Base-by-base conservation (phyloP, 2,797 vertebrate species). In the Denticeps clupeoides region DNA sequence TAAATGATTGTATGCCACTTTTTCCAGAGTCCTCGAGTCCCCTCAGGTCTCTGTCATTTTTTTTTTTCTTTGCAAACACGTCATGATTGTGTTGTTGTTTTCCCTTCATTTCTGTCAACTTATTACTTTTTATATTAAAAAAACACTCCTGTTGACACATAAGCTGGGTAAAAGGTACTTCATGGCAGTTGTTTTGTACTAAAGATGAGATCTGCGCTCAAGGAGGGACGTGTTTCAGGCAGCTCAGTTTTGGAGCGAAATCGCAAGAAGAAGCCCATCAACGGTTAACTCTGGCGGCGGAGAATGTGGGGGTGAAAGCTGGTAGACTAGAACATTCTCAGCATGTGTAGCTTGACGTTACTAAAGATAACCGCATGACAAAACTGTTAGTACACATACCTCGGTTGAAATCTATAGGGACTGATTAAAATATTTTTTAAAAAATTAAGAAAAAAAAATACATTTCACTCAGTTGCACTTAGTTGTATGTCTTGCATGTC, bases 281-380 rank as follows among this genome's bases (percentile, higher is more conserved):
- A n/a, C n/a, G n/a, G n/a, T n/a, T n/a, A n/a, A n/a, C n/a, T n/a
- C n/a, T n/a, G n/a, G n/a, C n/a, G n/a, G n/a, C n/a, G n/a, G n/a
- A 65, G 82, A 85, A 74, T 13, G 24, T 16, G 59, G 80, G 82
- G 80, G 78, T 77, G 74, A 79, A 80, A 76, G 82, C 86, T 79
- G 87, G 84, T 90, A 86, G 85, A 87, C 86, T 87, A 86, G 84
- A 84, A 85, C 85, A 82, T 89, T 86, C 85, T 89, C 86, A 89
- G 90, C 89, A 93, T 91, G 89, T 88, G 87, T 88, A 90, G 89
- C 87, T 91, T 81, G 81, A 89, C 88, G 82, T 86, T 84, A 90
- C 87, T 92, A 88, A 93, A 89, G 86, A 86, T 84, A 87, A 88
- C 89, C 87, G 90, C 91, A 94, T 94, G 91, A 92, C 84, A 82